These are phyloP conservation scores for Lepilemur septentrionalis DNA, from an alignment of 2,797 vertebrate genomes.

Conservation along the genomic window DNA sequence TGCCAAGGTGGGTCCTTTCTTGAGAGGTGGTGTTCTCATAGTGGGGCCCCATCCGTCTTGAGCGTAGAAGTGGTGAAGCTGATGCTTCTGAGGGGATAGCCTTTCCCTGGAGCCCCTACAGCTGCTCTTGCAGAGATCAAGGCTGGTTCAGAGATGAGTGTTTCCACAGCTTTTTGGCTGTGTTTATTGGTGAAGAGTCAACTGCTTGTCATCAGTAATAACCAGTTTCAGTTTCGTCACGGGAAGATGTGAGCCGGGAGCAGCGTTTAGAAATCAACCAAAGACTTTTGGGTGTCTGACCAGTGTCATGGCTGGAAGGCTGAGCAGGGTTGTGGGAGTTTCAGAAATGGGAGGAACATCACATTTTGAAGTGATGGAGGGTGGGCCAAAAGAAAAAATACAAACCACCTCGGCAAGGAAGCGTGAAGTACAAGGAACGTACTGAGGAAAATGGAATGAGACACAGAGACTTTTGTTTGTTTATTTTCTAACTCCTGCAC, in stretches of 20 bases:
- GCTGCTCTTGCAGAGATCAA: neutral
- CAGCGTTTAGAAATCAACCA: neutral
- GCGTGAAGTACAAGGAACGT: neutral
- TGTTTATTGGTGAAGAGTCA: slow-evolving; percentile 22
- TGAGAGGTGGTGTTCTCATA: neutral
- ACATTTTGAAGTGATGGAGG: neutral
- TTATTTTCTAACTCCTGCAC: neutral
- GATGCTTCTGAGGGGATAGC: neutral
- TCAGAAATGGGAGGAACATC: neutral
- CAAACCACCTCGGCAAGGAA: neutral
- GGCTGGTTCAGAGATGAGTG: neutral
- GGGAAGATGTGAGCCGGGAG: neutral
- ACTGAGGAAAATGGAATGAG: neutral
- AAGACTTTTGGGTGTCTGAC: neutral
- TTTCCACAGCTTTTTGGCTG: neutral
- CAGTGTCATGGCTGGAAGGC: neutral
- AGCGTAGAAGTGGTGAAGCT: neutral
- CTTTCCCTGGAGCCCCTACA: neutral
- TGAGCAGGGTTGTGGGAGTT: neutral
- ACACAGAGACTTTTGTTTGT: neutral
- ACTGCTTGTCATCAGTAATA: neutral
- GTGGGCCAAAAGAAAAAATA: neutral
- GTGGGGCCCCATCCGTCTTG: neutral
- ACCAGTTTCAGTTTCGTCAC: slow-evolving; percentile 63
- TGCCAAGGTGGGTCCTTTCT: neutral